Conservation (phyloP, 2,888 invertebrate genomes). For the Selenia dentaria region DNA sequence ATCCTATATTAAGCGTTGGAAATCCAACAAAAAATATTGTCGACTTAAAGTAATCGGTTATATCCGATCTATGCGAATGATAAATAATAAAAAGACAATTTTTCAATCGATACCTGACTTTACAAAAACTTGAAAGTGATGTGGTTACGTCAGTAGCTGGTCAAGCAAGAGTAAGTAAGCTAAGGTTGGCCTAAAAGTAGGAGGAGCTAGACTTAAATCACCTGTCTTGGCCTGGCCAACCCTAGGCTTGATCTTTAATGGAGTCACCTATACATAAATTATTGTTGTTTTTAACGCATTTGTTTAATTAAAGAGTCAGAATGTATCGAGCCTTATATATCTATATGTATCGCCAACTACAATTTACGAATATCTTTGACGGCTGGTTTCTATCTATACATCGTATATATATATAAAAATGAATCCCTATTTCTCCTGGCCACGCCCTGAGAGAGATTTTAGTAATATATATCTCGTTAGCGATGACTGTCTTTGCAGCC, state of each 20-base stretch:
- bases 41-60: conserved; percentile 8
- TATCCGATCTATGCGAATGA: conserved; percentile 2
- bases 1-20: neutral
- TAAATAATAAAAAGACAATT: conserved; percentile 15
- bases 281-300: neutral
- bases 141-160: conserved; percentile 7
- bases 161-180: conserved; percentile 5
- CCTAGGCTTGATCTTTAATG: conserved; percentile 1
- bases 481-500: no score
- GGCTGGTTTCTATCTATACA: no score
- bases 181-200: conserved; percentile 9
- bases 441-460: no score
- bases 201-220: conserved; percentile 8
- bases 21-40: conserved; percentile 6
- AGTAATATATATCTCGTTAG: no score
- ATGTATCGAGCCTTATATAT: no score
- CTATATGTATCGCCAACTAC: no score
- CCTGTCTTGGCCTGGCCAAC: conserved; percentile 13
- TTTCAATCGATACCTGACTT: conserved; percentile 8
- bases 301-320: neutral
- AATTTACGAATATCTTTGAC: no score
- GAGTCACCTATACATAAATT: neutral
- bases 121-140: conserved; percentile 13
- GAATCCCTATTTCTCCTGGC: no score
- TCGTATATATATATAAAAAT: no score